phyloP scores from a whole-genome alignment of 2,113 vertebrate genomes.

The Mesocricetus auratus region DNA sequence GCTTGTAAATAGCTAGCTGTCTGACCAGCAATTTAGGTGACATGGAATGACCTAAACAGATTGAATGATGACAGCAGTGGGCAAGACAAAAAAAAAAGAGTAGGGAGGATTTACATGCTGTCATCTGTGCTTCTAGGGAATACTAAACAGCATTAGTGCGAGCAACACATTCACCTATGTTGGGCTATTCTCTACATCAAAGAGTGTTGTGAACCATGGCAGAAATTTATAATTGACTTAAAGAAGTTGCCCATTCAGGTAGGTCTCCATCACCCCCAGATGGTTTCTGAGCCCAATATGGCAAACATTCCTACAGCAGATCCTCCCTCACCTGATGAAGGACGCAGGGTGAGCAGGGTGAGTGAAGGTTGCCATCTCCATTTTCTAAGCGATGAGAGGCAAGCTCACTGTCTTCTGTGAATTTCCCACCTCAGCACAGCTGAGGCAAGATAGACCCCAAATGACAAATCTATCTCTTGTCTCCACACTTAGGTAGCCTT shows the following conservation, averaged over 20 bases:
- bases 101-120: neutral
- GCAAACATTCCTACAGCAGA: neutral
- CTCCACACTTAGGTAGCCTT: neutral
- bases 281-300: neutral
- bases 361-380: neutral
- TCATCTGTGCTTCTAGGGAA: slow-evolving; percentile 2
- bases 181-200: slow-evolving; percentile 64
- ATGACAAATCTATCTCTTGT: neutral
- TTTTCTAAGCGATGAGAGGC: neutral
- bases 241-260: slow-evolving; percentile 62
- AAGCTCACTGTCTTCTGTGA: neutral
- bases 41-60: neutral
- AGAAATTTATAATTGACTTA: slow-evolving; percentile 69
- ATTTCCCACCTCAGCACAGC: neutral
- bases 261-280: slow-evolving; percentile 5
- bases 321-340: neutral
- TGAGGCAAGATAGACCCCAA: neutral
- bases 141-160: neutral
- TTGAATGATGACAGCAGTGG: slow-evolving; percentile 3
- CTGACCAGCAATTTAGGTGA: slow-evolving; percentile 24
- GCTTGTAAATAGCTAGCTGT: neutral
- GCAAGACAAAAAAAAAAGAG: neutral
- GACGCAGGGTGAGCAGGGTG: too few species aligned
- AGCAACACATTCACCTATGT: slow-evolving; percentile 46
- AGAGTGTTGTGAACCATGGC: slow-evolving; percentile 45